Evolutionary conservation across 2,113 vertebrate genomes (phyloP), one percentile per base, ranked within the genome.

Genomic region (Glaucomys volans): DNA sequence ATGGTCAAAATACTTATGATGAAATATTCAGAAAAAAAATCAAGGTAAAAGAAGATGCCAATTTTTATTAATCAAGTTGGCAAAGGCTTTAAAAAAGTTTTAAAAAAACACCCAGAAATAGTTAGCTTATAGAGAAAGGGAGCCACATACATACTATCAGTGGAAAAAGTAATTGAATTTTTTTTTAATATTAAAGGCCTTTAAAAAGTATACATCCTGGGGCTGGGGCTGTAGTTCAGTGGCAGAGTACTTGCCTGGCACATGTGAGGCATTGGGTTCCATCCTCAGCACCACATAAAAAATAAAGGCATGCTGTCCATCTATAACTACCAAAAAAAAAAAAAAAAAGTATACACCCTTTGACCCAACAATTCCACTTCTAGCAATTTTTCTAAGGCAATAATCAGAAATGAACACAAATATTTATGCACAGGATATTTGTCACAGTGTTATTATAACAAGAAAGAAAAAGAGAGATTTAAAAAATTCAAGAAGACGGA

Each of bases 21-120:
- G 37, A 96, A 94, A 96, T 66, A 84, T 30, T 94, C 47, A 95
- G 79, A 57, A 96, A 67, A 97, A 92, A 90, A 77, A 40, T 13
- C 64, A 90, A 66, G 62, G 71, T 52, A 84, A 94, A 71, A 84
- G n/a, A 91, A 85, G 40, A 64, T 81, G 81, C 13, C 40, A 95
- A 47, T 88, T 94, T 20, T 71, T 44, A 87, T 79, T 87, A 85
- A 66, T 77, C 9, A 75, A 84, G 91, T 5, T 90, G 71, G 86
- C 47, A 83, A 90, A 69, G 52, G 26, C 72, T 94, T 91, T 83
- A 35, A 81, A 95, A 96, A 87, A 74, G 59, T 54, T 74, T n/a
- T n/a, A n/a, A n/a, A n/a, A 94, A 93, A 83, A 67, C 32, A 95
- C 62, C 37, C 37, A 86, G 47, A 67, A 90, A 76, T n/a, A 18